These are phyloP conservation scores for Spatulosminthurus flaviceps DNA, from an alignment of 2,888 invertebrate species.

Conservation along the genomic window DNA sequence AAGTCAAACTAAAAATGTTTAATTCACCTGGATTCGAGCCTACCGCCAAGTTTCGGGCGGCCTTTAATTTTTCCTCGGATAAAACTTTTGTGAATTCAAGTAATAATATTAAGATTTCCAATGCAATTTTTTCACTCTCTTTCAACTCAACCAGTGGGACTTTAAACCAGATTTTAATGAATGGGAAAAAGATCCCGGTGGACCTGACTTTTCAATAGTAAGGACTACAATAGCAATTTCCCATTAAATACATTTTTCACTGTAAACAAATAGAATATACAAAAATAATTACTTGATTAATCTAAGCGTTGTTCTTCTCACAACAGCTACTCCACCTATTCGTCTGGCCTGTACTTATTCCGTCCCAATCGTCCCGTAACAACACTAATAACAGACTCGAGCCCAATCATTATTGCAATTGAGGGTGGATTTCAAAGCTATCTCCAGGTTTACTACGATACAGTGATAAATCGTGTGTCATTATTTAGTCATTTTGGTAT, in stretches of 20 bases:
- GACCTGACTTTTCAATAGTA: conserved; percentile 2
- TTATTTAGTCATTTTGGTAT: conserved; percentile 67
- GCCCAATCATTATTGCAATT: conserved; percentile 75
- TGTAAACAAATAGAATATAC: no score
- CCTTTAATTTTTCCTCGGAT: not conserved
- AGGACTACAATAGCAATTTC: not conserved
- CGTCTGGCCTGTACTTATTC: conserved; percentile 6
- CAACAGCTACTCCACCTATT: conserved; percentile 11
- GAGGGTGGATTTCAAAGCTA: conserved; percentile 82
- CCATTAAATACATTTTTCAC: no score
- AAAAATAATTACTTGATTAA: no score
- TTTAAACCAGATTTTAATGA: not conserved
- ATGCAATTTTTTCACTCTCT: not conserved
- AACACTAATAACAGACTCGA: conserved; percentile 63
- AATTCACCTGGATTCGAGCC: not conserved
- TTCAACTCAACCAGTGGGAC: not conserved
- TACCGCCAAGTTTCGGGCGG: not conserved
- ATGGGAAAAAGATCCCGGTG: not conserved
- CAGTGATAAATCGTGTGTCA: conserved; percentile 74
- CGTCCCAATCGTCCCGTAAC: not conserved
- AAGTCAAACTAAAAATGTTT: no score
- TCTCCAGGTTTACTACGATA: conserved; percentile 77
- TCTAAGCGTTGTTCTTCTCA: no score
- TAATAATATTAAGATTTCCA: not conserved
- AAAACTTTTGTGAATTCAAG: no score